phyloP scores from a whole-genome alignment of 2,113 vertebrate genomes.

The Mus pahari region DNA sequence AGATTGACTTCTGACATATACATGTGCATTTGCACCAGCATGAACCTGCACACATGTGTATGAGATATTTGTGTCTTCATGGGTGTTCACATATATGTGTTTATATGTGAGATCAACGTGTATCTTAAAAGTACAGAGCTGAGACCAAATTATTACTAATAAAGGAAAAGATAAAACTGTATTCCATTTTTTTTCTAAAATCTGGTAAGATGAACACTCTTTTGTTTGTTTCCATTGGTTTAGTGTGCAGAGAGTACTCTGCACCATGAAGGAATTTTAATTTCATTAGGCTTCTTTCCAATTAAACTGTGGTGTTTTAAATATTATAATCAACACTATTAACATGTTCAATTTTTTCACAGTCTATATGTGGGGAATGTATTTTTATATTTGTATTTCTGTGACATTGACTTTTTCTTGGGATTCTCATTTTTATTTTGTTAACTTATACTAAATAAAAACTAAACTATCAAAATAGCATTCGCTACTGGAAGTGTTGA shows the following conservation, averaged over 20 bases:
- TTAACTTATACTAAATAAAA: slow-evolving; percentile 8
- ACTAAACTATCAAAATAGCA: not conserved
- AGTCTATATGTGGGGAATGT: not conserved
- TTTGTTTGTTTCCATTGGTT: slow-evolving; percentile 37
- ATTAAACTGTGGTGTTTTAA: not conserved
- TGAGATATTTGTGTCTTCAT: not conserved
- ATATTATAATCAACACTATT: not conserved
- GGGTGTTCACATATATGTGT: not conserved
- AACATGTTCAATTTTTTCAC: not conserved
- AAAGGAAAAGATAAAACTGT: not conserved
- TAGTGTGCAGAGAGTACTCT: not conserved
- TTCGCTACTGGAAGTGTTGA: no score
- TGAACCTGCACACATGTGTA: not conserved
- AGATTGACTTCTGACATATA: no score
- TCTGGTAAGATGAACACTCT: not conserved
- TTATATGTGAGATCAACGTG: not conserved
- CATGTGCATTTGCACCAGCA: not conserved
- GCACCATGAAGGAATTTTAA: slow-evolving; percentile 17
- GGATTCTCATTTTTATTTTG: not conserved
- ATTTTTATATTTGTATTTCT: not conserved
- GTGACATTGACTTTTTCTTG: not conserved
- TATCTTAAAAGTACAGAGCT: slow-evolving; percentile 19
- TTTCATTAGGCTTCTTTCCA: slow-evolving; percentile 27
- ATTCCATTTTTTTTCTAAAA: slow-evolving; percentile 8
- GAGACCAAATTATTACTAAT: not conserved